Conservation (phyloP, 2,888 invertebrate genomes). For the Calliphora vomitoria region DNA sequence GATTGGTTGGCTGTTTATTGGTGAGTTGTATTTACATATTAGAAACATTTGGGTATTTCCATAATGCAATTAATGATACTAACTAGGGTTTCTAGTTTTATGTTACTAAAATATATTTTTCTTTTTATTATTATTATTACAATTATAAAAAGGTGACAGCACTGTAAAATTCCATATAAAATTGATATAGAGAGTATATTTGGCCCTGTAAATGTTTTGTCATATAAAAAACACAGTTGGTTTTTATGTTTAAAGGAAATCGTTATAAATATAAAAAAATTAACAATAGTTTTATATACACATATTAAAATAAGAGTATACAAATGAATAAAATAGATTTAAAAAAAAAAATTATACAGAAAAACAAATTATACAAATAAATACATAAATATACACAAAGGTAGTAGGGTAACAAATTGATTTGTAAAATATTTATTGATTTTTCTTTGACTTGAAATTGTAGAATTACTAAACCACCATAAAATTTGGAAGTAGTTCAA, state of each 20-base stretch:
- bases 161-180: conserved; percentile 70
- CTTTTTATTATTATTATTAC: not conserved
- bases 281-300: conserved; percentile 36
- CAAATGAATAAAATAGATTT: not conserved
- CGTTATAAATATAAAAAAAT: not conserved
- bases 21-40: conserved; percentile 43
- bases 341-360: conserved; percentile 18
- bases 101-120: conserved; percentile 21
- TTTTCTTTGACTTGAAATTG: conserved; percentile 34
- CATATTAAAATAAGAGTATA: conserved; percentile 39
- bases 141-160: conserved; percentile 75
- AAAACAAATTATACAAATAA: conserved; percentile 34
- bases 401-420: not conserved
- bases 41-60: conserved; percentile 7
- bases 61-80: not conserved
- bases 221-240: conserved; percentile 24
- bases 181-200: conserved; percentile 9
- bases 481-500: no score
- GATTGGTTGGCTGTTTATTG: not conserved
- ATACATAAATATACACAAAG: conserved; percentile 27
- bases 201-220: conserved; percentile 26
- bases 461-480: no score
- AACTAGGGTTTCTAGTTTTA: not conserved
- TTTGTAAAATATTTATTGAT: conserved; percentile 54
- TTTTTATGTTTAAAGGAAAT: not conserved